phyloP scores from a whole-genome alignment of 2,797 vertebrate species.

The Luscinia luscinia region DNA sequence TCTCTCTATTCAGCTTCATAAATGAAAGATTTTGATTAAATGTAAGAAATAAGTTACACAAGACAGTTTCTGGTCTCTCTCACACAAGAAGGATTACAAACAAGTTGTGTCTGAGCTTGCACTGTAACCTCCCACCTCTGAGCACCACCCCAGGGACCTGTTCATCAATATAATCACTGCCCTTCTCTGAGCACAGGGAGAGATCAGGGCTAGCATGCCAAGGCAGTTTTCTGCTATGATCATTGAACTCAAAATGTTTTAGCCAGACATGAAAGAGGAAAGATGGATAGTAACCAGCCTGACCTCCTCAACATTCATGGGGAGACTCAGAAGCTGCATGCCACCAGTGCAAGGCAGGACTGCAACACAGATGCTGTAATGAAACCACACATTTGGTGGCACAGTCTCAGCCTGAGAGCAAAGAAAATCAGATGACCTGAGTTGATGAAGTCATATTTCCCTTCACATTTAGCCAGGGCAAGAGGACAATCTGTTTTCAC shows the following conservation, averaged over 20 bases:
- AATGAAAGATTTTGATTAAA: background rate
- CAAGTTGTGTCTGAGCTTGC: background rate
- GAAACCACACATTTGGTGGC: background rate
- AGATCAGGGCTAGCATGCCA: background rate
- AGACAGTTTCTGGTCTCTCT: background rate
- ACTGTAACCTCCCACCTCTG: background rate
- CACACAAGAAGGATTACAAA: background rate
- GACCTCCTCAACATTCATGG: background rate
- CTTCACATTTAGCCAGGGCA: background rate
- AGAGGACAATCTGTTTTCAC: background rate
- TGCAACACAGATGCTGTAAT: rapidly evolving
- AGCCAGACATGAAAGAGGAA: background rate
- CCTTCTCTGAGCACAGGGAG: background rate
- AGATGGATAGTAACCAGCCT: background rate
- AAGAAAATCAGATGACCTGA: background rate
- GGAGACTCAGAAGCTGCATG: background rate
- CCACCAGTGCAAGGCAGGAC: background rate
- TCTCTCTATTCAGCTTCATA: background rate
- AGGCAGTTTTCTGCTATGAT: background rate
- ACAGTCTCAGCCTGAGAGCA: background rate
- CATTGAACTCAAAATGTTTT: background rate
- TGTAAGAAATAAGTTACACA: background rate
- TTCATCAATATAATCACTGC: background rate
- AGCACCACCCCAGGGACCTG: background rate
- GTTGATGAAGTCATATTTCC: background rate